A percentile compares a stretch with the other conserved stretches of the same genome.
phyloP scores from a whole-genome alignment of 1,140 invertebrate genomes.

The Drosophila dunni region DNA sequence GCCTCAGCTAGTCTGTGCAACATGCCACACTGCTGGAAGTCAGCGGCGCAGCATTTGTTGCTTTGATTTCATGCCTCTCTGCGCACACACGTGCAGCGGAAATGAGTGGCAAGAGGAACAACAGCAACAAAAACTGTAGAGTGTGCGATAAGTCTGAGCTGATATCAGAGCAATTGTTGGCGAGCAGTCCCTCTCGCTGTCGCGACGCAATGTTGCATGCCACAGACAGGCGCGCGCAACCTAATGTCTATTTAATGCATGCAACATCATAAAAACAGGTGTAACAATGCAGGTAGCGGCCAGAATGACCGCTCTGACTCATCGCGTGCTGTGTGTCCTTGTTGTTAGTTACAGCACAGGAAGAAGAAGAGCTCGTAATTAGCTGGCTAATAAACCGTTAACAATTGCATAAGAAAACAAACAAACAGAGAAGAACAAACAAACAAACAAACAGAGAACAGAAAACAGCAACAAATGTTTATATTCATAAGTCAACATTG shows the following conservation, averaged over 20 bases:
- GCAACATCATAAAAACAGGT: conserved; percentile 50
- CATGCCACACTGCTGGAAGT: conserved; percentile 1
- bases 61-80: conserved; percentile 50
- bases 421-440: conserved; percentile 11
- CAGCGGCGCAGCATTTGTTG: conserved; percentile 33
- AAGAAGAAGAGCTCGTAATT: conserved; percentile 23
- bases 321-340: conserved; percentile 24
- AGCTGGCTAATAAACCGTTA: conserved; percentile 50
- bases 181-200: background rate
- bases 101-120: conserved; percentile 43
- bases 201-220: conserved; percentile 21
- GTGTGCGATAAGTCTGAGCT: conserved; percentile 23
- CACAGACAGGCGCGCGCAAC: conserved; percentile 24
- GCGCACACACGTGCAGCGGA: conserved; percentile 70
- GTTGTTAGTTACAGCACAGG: conserved; percentile 6
- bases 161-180: background rate
- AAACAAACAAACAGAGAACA: conserved; percentile 33
- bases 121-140: conserved; percentile 17
- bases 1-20: conserved; percentile 12
- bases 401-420: conserved; percentile 37
- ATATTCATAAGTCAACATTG: conserved; percentile 47
- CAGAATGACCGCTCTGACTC: conserved; percentile 38
- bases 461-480: conserved; percentile 56
- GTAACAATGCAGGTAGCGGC: conserved; percentile 51
- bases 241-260: conserved; percentile 65